Conservation (phyloP, 2,888 invertebrate species). For the Plagodis dolabraria region DNA sequence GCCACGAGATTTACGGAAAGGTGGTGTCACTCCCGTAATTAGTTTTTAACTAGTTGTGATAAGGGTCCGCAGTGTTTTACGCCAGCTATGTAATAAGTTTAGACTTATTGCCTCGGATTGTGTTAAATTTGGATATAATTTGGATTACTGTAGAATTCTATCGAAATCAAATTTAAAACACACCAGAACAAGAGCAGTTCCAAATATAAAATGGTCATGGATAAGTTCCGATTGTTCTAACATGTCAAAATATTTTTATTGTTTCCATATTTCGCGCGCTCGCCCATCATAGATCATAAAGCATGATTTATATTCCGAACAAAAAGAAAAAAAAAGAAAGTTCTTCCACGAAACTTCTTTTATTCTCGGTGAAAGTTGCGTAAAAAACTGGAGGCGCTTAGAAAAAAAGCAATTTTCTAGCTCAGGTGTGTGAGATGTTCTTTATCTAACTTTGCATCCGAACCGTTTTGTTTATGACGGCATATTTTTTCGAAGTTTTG, state of each 20-base stretch:
- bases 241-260: slow-evolving; percentile 80
- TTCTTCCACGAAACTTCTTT: slow-evolving; percentile 80
- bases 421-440: slow-evolving; percentile 85
- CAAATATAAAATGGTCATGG: slow-evolving; percentile 7
- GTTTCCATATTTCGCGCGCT: slow-evolving; percentile 70
- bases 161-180: slow-evolving; percentile 5
- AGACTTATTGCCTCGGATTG: slow-evolving; percentile 53
- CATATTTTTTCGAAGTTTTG: slow-evolving; percentile 82
- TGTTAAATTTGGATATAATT: slow-evolving; percentile 26
- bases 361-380: slow-evolving; percentile 82
- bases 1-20: slow-evolving; percentile 80
- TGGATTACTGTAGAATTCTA: slow-evolving; percentile 28
- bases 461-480: slow-evolving; percentile 81
- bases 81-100: slow-evolving; percentile 71
- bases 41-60: slow-evolving; percentile 85
- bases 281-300: slow-evolving; percentile 66
- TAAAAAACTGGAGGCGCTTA: slow-evolving; percentile 83
- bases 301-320: slow-evolving; percentile 71
- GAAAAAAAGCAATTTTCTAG: slow-evolving; percentile 85
- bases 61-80: slow-evolving; percentile 79
- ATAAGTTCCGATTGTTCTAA: slow-evolving; percentile 46
- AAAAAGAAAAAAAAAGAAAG: slow-evolving; percentile 74
- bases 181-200: slow-evolving; percentile 58
- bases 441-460: slow-evolving; percentile 85
- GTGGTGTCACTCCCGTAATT: slow-evolving; percentile 85